These are phyloP conservation scores for Coluber constrictor DNA, from an alignment of 2,797 vertebrate species.

Conservation along the genomic window DNA sequence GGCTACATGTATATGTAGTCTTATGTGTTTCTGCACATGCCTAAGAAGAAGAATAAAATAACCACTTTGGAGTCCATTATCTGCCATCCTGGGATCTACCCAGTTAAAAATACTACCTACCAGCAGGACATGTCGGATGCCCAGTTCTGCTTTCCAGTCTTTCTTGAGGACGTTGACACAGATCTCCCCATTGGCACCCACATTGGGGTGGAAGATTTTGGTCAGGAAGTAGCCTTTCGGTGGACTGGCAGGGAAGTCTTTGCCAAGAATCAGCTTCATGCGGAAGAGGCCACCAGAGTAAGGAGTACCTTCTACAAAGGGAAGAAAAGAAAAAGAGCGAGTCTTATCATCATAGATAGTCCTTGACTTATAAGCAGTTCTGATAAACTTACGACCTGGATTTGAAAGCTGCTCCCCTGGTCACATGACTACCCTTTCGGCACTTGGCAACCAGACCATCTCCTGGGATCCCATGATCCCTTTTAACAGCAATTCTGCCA, in stretches of 20 bases:
- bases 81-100: background rate
- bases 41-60: background rate
- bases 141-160: constrained; percentile 91
- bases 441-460: background rate
- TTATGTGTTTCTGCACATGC: background rate
- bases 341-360: background rate
- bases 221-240: constrained; percentile 94
- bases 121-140: constrained; percentile 87
- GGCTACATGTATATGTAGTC: background rate
- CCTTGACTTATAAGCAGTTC: background rate
- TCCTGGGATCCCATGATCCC: background rate
- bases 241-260: constrained; percentile 90
- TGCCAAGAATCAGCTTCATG: constrained; percentile 91
- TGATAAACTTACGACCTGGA: background rate
- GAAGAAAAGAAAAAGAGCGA: background rate
- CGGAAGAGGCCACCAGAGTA: constrained; percentile 90
- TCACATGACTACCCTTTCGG: background rate
- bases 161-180: constrained; percentile 92
- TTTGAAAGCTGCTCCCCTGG: background rate
- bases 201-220: constrained; percentile 95
- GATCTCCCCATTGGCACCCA: constrained; percentile 91
- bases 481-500: background rate
- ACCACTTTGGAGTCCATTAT: background rate
- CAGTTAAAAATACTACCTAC: constrained; percentile 62
- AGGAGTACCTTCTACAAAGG: constrained; percentile 85